Conservation (phyloP, 2,113 vertebrate species). For the Ageneiosus marmoratus region DNA sequence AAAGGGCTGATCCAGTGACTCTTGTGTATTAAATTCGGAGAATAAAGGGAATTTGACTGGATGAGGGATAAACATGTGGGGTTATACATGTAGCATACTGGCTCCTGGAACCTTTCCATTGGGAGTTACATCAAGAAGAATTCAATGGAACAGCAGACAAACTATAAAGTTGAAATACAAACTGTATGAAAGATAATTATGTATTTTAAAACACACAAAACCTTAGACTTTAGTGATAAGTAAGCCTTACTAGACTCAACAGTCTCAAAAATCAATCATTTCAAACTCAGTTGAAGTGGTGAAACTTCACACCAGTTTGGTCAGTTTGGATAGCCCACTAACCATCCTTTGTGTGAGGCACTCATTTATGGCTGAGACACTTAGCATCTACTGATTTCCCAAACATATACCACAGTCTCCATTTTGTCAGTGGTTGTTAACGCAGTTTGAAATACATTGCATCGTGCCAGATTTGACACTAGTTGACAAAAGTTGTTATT, state of each 20-base stretch:
- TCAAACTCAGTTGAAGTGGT: background rate
- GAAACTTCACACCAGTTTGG: background rate
- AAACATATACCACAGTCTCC: background rate
- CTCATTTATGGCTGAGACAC: background rate
- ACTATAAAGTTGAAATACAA: conserved; percentile 46
- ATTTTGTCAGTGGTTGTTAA: background rate
- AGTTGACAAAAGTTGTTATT: background rate
- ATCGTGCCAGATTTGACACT: background rate
- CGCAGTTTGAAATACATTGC: background rate
- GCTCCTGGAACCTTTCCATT: conserved; percentile 41
- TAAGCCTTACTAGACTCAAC: background rate
- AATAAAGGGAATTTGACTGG: conserved; percentile 14
- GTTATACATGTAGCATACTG: conserved; percentile 4
- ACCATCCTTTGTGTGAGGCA: background rate
- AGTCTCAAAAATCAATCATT: background rate
- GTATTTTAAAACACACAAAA: background rate
- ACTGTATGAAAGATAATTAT: conserved; percentile 33
- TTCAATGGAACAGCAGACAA: conserved; percentile 54
- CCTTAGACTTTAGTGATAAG: conserved; percentile 22
- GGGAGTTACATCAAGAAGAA: conserved; percentile 46
- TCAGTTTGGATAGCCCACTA: background rate
- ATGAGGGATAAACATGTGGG: conserved; percentile 10
- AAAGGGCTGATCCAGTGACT: conserved; percentile 17
- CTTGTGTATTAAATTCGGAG: conserved; percentile 6
- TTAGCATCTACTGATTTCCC: background rate